Evolutionary conservation across 2,113 vertebrate species (phyloP), one percentile per base, ranked within the genome.

Genomic region (Lophotis ruficrista): DNA sequence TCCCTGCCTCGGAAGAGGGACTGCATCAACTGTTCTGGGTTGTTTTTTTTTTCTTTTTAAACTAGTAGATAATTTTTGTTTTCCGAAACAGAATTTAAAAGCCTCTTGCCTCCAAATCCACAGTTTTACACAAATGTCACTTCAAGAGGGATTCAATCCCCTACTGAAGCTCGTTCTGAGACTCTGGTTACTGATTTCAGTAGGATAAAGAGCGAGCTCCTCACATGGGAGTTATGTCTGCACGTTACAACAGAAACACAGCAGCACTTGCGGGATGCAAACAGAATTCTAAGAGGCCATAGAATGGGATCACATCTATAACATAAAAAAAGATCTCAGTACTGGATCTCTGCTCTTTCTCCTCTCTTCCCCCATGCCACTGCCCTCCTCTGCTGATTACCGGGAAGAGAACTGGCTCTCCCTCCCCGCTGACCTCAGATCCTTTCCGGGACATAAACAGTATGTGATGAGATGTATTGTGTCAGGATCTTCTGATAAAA

Each of bases 381-480:
- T 77, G 83, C 18, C 17, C 66, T 83, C n/a, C 85, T 87, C 37
- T 83, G 62, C 72, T 86, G 79, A 66, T 45, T 78, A 58, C 50
- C 69, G 69, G 65, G 70, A 73, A 45, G 43, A 70, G 64, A 79
- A 56, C 45, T 58, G 80, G 25, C 79, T 89, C 61, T 77, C 83
- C 79, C 88, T 84, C 51, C 43, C 60, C 47, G 47, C 90, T 96
- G 91, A 95, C 92, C 87, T 95, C 93, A 92, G 70, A 87, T 88
- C 86, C 73, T 94, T 91, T 70, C 93, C 5, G 2, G 90, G 83
- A 84, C 54, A 87, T 94, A 96, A 95, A 97, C 95, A 95, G n/a
- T 91, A 43, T 37, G 91, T 41, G 87, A 86, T 65, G 80, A 83
- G 83, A 61, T 79, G 76, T 57, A 91, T 93, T 96, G 89, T 96